These are phyloP conservation scores for Eulithis prunata DNA, from an alignment of 2,888 invertebrate genomes.

Conservation along the genomic window DNA sequence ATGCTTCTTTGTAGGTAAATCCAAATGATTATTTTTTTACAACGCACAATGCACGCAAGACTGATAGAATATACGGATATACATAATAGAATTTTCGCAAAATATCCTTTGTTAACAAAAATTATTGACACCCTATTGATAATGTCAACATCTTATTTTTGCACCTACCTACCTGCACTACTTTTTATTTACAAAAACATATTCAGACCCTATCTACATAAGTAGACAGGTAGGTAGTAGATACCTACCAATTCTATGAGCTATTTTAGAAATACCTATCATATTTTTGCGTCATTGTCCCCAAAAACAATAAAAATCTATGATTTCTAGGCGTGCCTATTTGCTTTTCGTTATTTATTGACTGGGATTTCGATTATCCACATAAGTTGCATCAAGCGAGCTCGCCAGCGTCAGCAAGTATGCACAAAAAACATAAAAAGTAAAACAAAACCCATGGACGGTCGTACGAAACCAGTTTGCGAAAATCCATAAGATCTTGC, in stretches of 20 bases:
- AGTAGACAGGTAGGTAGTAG: too few relatives aligned
- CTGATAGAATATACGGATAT: too few relatives aligned
- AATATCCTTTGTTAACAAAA: not conserved
- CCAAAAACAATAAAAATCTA: not conserved
- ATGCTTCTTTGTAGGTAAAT: too few relatives aligned
- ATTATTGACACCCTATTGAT: not conserved
- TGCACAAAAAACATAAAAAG: constrained; percentile 52
- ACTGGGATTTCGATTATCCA: not conserved
- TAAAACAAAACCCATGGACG: constrained; percentile 49
- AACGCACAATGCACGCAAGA: too few relatives aligned
- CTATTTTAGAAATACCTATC: too few relatives aligned
- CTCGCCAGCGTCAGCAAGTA: constrained; percentile 27
- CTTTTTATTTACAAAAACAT: too few relatives aligned
- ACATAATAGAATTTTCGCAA: too few relatives aligned
- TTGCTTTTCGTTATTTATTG: not conserved
- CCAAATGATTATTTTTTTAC: too few relatives aligned
- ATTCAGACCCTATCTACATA: too few relatives aligned
- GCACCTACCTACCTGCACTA: not conserved
- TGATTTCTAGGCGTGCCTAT: not conserved
- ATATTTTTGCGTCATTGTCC: not conserved
- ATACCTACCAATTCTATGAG: too few relatives aligned
- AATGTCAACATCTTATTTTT: not conserved
- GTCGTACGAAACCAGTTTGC: constrained; percentile 67
- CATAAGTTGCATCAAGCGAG: constrained; percentile 3
- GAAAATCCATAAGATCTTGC: constrained; percentile 71